Evolutionary conservation across 2,797 vertebrate species (phyloP), one percentile per base, ranked within the genome.

Genomic region (Acrossocheilus fasciatus): DNA sequence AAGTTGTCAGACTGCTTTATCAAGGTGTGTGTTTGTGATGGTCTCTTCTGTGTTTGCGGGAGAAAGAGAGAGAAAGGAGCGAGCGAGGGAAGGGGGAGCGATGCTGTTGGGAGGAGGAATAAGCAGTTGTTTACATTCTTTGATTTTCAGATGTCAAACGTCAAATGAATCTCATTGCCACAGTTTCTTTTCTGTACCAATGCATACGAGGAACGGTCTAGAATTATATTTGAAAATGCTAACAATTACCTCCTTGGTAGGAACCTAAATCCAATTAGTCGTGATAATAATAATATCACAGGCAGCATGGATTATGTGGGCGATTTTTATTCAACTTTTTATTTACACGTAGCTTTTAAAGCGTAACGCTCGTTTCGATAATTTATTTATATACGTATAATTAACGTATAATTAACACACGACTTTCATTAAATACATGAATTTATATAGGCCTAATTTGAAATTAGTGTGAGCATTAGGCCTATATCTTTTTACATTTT

Each of bases 71-170:
- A 84, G 81, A 86, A 59, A 54, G 68, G 52, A 54, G 17, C 36
- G 47, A 57, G 85, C 18, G 50, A 76, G 62, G n/a, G 47, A 86
- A 43, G 50, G 52, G 76, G 82, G 68, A 70, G 81, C 20, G 43
- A 90, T 93, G 94, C 94, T 94, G 92, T 92, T 92, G 91, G 47
- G 68, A 86, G 77, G 85, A 90, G 85, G 59, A 94, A 92, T 94
- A 91, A 73, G 17, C 75, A 79, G 54, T 86, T 86, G 54, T 81
- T 73, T 81, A 64, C 50, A 82, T 86, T 93, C 76, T 94, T 95
- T 92, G 94, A 93, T 94, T 92, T 92, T 94, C 95, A 90, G 91
- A 92, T 94, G 93, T 93, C 93, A 93, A 95, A 90, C 91, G 94
- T 79, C 36, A 85, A 85, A 72, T 62, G 66, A 62, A 52, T 84